Base-by-base conservation (phyloP, 2,888 invertebrate genomes). In the Lissonota sp. region DNA sequence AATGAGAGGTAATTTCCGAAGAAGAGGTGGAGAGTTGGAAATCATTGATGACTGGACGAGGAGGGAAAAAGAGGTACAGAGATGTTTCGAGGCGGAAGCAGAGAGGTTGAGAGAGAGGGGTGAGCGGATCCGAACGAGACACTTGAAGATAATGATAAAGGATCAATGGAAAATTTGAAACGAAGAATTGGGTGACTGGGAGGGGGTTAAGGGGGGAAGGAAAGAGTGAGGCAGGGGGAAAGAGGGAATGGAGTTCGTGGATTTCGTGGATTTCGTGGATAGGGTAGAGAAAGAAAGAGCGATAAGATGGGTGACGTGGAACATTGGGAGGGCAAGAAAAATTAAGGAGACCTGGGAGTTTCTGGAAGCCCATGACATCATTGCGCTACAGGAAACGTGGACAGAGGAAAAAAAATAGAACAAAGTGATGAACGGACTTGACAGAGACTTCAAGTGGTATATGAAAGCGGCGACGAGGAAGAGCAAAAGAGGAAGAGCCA, bases 401-500 rank as follows among this genome's bases (percentile, higher is more conserved):
- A 44, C 53, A n/a, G 53, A 77, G 57, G 71, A 66, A 40, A 66
- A 37, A 42, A 16, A 67, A 3, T 16, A 14, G 58, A 1, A 26
- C 3, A 64, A 64, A 14, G n/a, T n/a, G 40, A 1, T 16, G 5
- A 44, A 16, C 3, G 39, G 12, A 12, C 51, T 79, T 10, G 10
- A 60, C 40, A 67, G 42, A 5, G 40, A 69, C 5, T 69, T 55
- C n/a, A 62, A 46, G 14, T 73, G 79, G 79, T 8, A 10, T 5
- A 44, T 42, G 6, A 73, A 69, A 46, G 10, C 42, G 0, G 73
- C 67, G 10, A 62, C 7, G 8, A 79, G 46, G 39, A 37, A 7
- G 16, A 42, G 62, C 7, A 51, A 14, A 73, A 62, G 51, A 51
- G 58, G 70, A 5, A 66, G 67, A 42, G 74, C 79, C 1, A 74